phyloP scores from a whole-genome alignment of 1,140 invertebrate species.

The Octopus sinensis region DNA sequence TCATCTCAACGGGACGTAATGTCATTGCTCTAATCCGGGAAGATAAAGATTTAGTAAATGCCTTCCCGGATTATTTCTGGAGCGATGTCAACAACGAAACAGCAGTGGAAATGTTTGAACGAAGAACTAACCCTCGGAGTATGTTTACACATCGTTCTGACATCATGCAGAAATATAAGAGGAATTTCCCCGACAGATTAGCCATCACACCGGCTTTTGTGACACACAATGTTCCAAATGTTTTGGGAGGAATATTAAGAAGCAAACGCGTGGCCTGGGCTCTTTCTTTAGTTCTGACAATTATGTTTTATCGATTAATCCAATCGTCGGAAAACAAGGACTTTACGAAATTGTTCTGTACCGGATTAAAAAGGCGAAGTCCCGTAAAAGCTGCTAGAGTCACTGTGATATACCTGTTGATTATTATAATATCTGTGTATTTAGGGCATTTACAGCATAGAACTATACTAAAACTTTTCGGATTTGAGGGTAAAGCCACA shows the following conservation, averaged over 20 bases:
- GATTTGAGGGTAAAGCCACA: constrained; percentile 1
- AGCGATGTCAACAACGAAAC: constrained; percentile 12
- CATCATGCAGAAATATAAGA: not conserved
- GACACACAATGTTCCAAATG: not conserved
- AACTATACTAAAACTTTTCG: not conserved
- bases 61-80: constrained; percentile 14
- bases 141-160: constrained; percentile 6
- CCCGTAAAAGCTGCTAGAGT: not conserved
- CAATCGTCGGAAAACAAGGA: not conserved
- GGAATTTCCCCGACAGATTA: not conserved
- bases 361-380: not conserved
- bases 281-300: not conserved
- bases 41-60: not conserved
- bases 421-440: constrained; percentile 1
- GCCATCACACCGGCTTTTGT: constrained; percentile 8
- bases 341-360: not conserved
- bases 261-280: not conserved
- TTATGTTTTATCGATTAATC: not conserved
- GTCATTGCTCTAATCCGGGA: not conserved
- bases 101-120: not conserved
- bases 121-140: constrained; percentile 4
- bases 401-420: not conserved
- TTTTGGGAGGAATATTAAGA: not conserved
- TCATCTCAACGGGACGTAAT: not conserved
- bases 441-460: not conserved